Evolutionary conservation across 2,113 vertebrate species (phyloP), one percentile per base, ranked within the genome.

Genomic region (Cisticola juncidis): DNA sequence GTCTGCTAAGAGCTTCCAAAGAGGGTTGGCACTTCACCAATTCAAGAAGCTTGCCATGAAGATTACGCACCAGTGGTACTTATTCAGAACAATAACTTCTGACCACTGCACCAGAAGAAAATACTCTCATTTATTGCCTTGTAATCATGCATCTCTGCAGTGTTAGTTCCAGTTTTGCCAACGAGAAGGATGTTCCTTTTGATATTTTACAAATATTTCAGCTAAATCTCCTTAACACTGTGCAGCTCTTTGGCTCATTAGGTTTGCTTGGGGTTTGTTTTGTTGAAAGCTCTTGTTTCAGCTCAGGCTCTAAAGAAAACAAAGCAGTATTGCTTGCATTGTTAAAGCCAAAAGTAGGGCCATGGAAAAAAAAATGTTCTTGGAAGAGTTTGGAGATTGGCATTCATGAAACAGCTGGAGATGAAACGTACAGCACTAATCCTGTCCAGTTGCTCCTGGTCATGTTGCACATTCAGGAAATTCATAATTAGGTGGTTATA

Each of bases 381-480:
- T 96, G 91, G 78, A 97, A 92, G 90, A 76, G 84, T 86, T 95
- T 97, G 71, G 86, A 92, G 96, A 88, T 96, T 94, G 93, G 92
- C 96, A 97, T 97, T 97, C 92, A 90, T 90, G 90, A 90, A 97
- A 92, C 97, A 98, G 96, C 97, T 98, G 97, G 97, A 97, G 96
- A 97, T 96, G 86, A 97, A 97, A 86, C 86, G 31, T 93, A 76
- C 69, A 87, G 82, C 91, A 65, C 89, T 97, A 97, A 98, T 97
- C 91, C 95, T 44, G 94, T 96, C 96, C 97, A 97, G 96, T 98
- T 97, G 97, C 95, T 97, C 90, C 93, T 95, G 91, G 94, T 97
- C 65, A 73, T 97, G 82, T 96, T 97, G 97, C 94, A 96, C 92
- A 96, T 97, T 97, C 97, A 98, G 97, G 97, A 98, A 98, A 98